Conservation (phyloP, 1,140 invertebrate species). For the Drosophila equinoxialis region DNA sequence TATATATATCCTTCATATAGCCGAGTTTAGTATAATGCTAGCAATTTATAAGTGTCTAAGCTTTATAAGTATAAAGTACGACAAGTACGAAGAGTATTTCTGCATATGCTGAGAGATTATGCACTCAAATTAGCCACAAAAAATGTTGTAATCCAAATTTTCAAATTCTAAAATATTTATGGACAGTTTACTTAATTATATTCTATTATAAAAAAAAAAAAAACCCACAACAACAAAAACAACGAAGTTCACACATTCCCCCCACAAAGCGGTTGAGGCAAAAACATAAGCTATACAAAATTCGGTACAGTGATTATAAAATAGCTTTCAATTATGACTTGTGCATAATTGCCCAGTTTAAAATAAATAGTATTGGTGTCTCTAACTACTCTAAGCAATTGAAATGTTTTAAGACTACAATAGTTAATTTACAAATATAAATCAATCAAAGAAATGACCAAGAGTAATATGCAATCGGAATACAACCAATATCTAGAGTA, state of each 20-base stretch:
- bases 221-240: slow-evolving; percentile 23
- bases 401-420: background rate
- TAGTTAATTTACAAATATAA: background rate
- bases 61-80: slow-evolving; percentile 61
- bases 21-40: slow-evolving; percentile 61
- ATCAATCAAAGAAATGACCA: slow-evolving; percentile 1
- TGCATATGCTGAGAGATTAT: slow-evolving; percentile 37
- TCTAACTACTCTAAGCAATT: background rate
- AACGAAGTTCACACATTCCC: slow-evolving; percentile 31
- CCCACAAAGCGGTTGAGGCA: background rate
- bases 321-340: background rate
- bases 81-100: slow-evolving; percentile 35
- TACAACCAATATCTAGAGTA: background rate
- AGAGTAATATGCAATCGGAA: background rate
- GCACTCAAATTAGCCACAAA: slow-evolving; percentile 48
- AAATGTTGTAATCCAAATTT: slow-evolving; percentile 40
- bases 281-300: slow-evolving; percentile 2
- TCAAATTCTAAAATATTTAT: slow-evolving; percentile 61
- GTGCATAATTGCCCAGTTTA: too few species aligned
- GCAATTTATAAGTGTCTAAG: slow-evolving; percentile 54
- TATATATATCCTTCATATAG: slow-evolving; percentile 45
- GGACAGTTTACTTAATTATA: slow-evolving; percentile 71
- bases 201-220: slow-evolving; percentile 32
- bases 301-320: background rate
- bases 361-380: background rate